Conservation (phyloP, 2,888 invertebrate genomes). For the Diogma glabrata region DNA sequence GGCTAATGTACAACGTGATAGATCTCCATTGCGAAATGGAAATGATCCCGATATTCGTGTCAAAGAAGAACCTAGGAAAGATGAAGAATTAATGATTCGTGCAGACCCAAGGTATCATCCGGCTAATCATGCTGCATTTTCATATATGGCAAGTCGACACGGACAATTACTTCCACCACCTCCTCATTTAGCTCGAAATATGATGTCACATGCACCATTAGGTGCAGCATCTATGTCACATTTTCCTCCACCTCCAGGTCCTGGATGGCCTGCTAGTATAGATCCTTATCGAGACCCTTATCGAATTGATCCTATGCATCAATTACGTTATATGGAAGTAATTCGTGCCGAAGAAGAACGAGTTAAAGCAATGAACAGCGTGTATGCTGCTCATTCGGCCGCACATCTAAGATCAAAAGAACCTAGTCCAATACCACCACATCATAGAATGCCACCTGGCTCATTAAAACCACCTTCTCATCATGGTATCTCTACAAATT, state of each 20-base stretch:
- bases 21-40: constrained; percentile 69
- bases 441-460: constrained; percentile 31
- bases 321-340: constrained; percentile 64
- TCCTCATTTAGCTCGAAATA: constrained; percentile 40
- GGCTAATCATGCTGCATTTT: constrained; percentile 30
- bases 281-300: constrained; percentile 60
- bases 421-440: constrained; percentile 36
- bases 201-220: constrained; percentile 38
- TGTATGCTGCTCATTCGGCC: constrained; percentile 43
- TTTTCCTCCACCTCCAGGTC: constrained; percentile 45
- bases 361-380: constrained; percentile 61
- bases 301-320: constrained; percentile 51
- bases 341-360: constrained; percentile 68
- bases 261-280: constrained; percentile 36
- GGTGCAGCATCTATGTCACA: constrained; percentile 43
- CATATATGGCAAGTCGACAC: constrained; percentile 38
- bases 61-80: constrained; percentile 48
- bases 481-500: constrained; percentile 13
- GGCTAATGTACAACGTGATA: constrained; percentile 38
- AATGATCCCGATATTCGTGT: constrained; percentile 39
- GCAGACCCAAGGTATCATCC: constrained; percentile 45
- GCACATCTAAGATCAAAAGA: constrained; percentile 37
- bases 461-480: constrained; percentile 16
- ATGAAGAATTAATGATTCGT: constrained; percentile 41
- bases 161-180: constrained; percentile 41